Conservation (phyloP, 2,888 invertebrate genomes). For the Philereme transversata region DNA sequence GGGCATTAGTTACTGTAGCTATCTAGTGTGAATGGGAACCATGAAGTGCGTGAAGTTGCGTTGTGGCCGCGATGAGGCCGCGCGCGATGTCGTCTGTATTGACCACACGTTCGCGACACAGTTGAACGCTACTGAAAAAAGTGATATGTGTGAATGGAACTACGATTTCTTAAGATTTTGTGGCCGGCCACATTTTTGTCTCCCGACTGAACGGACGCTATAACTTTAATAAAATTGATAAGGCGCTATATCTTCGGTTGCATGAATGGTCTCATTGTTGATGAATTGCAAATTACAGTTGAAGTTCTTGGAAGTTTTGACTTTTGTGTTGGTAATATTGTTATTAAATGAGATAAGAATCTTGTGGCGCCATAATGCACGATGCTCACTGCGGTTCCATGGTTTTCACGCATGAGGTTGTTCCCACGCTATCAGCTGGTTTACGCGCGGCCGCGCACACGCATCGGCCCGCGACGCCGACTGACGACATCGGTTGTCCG, state of each 20-base stretch:
- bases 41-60: too few relatives aligned
- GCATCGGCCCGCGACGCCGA: conserved; percentile 58
- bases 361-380: conserved; percentile 39
- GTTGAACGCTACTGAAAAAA: too few relatives aligned
- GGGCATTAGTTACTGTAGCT: too few relatives aligned
- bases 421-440: conserved; percentile 80
- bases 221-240: conserved; percentile 25
- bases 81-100: too few relatives aligned
- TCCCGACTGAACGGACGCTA: too few relatives aligned
- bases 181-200: too few relatives aligned
- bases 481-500: conserved; percentile 47
- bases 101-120: too few relatives aligned
- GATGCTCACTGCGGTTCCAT: conserved; percentile 37
- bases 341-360: conserved; percentile 29
- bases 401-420: conserved; percentile 58
- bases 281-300: conserved; percentile 13
- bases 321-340: neutral
- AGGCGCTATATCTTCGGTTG: conserved; percentile 16
- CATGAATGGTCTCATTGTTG: conserved; percentile 23
- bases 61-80: too few relatives aligned
- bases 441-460: conserved; percentile 67
- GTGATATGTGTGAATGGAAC: too few relatives aligned
- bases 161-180: too few relatives aligned
- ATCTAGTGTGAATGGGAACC: too few relatives aligned
- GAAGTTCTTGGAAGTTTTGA: conserved; percentile 14